Evolutionary conservation across 2,113 vertebrate genomes (phyloP), one percentile per base, ranked within the genome.

Genomic region (Conger conger): DNA sequence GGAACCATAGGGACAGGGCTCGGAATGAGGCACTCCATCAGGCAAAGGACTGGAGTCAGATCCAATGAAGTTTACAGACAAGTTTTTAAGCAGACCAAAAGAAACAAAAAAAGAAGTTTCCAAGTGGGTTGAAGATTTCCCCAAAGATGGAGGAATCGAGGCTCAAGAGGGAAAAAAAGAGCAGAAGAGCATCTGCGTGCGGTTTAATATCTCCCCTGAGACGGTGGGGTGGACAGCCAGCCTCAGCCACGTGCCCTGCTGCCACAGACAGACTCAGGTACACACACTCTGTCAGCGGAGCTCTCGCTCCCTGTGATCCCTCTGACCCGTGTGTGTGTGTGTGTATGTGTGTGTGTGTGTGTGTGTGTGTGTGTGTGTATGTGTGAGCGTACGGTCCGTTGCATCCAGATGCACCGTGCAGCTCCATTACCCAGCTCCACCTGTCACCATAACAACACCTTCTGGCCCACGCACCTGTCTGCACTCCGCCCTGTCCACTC

Each of bases 361-460:
- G n/a, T n/a, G n/a, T n/a, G n/a, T n/a, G n/a, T n/a, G n/a, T n/a
- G n/a, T n/a, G n/a, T n/a, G n/a, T n/a, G n/a, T n/a, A n/a, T n/a
- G n/a, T n/a, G n/a, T n/a, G n/a, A n/a, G n/a, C n/a, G n/a, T n/a
- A n/a, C n/a, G n/a, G n/a, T n/a, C n/a, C n/a, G n/a, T n/a, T 80
- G 79, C 40, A 23, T 80, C 27, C 40, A 53, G 79, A 80, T 80
- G 79, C 42, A 16, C 30, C 8, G 20, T 13, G 45, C 13, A 27
- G 42, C n/a, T 16, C 42, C 79, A 50, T 80, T 80, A 80, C 18
- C 11, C 78, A 1, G 18, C 36, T 23, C 78, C 36, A 79, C 78
- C 78, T 79, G 78, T 79, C 36, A 23, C 18, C 30, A 27, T 27
- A 42, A 80, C 79, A 53, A 80, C 79, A 50, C 79, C 79, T 80